Conservation (phyloP, 1,140 invertebrate genomes). For the Ectropis grisescens region DNA sequence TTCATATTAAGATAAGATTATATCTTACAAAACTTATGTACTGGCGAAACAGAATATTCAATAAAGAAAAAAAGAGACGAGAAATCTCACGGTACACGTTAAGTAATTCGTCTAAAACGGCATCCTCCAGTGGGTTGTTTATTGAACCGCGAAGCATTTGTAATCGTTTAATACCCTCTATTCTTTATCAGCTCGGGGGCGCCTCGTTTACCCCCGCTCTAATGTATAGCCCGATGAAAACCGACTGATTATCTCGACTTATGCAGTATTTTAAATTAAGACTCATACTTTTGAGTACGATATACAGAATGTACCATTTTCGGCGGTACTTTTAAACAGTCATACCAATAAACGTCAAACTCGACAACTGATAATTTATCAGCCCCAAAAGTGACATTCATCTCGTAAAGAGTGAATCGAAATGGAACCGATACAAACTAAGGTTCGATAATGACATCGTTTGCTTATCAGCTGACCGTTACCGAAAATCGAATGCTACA, state of each 20-base stretch:
- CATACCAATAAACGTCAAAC: constrained; percentile 3
- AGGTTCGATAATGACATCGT: constrained; percentile 59
- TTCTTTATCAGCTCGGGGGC: constrained; percentile 64
- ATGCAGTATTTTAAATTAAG: constrained; percentile 17
- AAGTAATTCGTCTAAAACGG: constrained; percentile 45
- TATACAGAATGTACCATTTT: no score
- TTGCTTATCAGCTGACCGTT: constrained; percentile 69
- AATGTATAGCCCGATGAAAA: constrained; percentile 52
- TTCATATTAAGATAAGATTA: no score
- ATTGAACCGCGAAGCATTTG: constrained; percentile 67
- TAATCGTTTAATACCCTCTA: constrained; percentile 70
- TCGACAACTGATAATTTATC: constrained; percentile 14
- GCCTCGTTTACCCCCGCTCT: constrained; percentile 18
- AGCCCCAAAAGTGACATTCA: constrained; percentile 2
- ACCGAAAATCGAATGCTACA: constrained; percentile 63
- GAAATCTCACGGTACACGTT: constrained; percentile 2
- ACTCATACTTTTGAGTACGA: no score
- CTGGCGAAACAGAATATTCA: no score
- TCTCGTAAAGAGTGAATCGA: constrained; percentile 17
- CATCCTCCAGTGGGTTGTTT: constrained; percentile 40
- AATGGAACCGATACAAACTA: constrained; percentile 48
- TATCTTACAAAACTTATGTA: no score
- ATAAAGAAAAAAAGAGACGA: no score
- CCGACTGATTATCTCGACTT: constrained; percentile 36
- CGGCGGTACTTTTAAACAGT: background rate